Evolutionary conservation across 2,113 vertebrate species (phyloP), one percentile per base, ranked within the genome.

Genomic region (Tetrao urogallus): DNA sequence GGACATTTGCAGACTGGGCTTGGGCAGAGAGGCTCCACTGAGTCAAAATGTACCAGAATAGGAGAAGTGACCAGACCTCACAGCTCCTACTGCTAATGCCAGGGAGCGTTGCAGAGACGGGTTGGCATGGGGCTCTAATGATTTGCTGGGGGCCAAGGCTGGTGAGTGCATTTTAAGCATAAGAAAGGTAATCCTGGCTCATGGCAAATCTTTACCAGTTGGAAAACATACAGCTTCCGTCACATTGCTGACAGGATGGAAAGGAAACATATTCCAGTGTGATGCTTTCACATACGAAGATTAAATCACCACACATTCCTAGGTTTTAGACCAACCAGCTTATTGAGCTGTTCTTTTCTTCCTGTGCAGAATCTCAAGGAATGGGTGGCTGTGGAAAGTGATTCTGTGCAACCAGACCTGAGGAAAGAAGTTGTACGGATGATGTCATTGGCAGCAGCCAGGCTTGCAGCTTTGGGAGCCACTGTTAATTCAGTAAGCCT

Each of bases 351-450:
- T 3, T 2, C 6, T 34, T 19, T 17, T 64, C 47, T 92, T 75
- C 79, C 70, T 28, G 22, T 7, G 3, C 82, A 99, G 99, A 93
- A 73, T 21, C 98, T 99, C 36, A 95, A 97, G 50, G 97, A 98
- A 24, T 99, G 99, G 99, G 97, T 99, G 78, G 98, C 98, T 4
- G 92, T 99, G 6, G 97, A 99, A 96, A 99, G 99, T 0, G 98
- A 99, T 88, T 99, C 99, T 42, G 93, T 98, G 48, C 98, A 99
- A 32, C 95, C 98, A 2, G 18, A 66, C 2, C 98, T 98, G 85
- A 97, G 99, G 80, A 50, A 82, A 22, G 97, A 99, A 67, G 84
- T 99, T 6, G 97, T 97, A 50, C 64, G 43, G 28, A 99, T 99
- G 99, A 98, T 98, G 97, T 88, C 95, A 0, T 13, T 98, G 92